Conservation (phyloP, 2,113 vertebrate species). For the Gymnorhina tibicen region DNA sequence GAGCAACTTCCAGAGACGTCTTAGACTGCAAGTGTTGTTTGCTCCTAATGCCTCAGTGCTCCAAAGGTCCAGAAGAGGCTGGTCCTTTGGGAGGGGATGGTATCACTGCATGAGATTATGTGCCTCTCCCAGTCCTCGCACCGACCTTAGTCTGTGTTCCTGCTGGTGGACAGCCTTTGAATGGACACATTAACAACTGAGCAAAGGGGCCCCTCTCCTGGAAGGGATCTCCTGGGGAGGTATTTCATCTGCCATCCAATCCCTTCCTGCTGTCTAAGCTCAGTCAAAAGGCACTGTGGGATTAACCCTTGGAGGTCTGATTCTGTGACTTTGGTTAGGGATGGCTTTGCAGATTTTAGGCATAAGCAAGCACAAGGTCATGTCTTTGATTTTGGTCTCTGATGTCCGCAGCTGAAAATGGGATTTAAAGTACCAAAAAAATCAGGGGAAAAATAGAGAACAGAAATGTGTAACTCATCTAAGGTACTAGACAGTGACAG, state of each 20-base stretch:
- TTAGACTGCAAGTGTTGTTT: background rate
- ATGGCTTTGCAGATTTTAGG: background rate
- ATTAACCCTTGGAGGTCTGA: conserved; percentile 11
- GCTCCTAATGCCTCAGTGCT: background rate
- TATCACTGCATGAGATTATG: background rate
- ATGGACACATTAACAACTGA: background rate
- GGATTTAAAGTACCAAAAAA: background rate
- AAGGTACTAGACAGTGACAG: conserved; percentile 52
- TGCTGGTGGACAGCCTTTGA: background rate
- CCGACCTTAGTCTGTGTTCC: background rate
- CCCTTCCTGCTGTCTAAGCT: background rate
- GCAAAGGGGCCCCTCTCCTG: background rate
- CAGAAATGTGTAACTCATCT: conserved; percentile 57
- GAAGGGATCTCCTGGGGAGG: background rate
- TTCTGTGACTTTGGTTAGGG: background rate
- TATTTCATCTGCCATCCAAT: conserved; percentile 11
- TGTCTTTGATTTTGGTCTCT: background rate
- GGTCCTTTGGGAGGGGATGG: background rate
- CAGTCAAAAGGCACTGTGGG: background rate
- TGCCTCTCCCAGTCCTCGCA: background rate
- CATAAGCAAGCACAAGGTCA: background rate
- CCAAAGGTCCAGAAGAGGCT: background rate
- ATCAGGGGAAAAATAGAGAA: conserved; percentile 26
- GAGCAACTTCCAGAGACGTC: background rate
- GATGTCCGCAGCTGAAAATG: background rate